Evolutionary conservation across 2,113 vertebrate species (phyloP).

Genomic region (Canis aureus): DNA sequence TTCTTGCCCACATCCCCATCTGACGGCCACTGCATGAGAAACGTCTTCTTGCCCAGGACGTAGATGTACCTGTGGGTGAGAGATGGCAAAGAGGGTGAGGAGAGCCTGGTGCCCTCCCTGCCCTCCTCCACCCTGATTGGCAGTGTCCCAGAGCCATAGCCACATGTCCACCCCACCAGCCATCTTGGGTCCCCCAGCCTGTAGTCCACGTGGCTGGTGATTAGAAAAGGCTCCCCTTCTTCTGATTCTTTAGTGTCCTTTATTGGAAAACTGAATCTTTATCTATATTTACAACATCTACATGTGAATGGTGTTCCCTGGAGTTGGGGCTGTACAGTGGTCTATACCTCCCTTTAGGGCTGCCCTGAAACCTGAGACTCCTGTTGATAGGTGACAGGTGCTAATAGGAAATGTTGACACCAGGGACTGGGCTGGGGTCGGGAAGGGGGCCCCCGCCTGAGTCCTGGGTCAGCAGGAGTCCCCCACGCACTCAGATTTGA

Average conservation of each 20-base stretch:
- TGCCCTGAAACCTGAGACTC: background rate
- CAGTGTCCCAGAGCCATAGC: background rate
- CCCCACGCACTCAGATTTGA: conserved; percentile 32
- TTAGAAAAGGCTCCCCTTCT: background rate
- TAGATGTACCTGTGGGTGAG: conserved; percentile 32
- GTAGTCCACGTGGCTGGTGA: background rate
- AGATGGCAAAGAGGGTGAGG: background rate
- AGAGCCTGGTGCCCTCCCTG: background rate
- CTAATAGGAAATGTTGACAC: background rate
- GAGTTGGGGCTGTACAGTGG: background rate
- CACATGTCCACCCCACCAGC: background rate
- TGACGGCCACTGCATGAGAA: background rate
- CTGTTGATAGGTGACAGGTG: background rate
- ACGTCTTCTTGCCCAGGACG: conserved; percentile 12
- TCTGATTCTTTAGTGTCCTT: background rate
- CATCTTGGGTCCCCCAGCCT: background rate
- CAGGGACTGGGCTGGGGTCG: background rate
- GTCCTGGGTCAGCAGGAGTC: background rate
- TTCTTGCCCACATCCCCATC: background rate
- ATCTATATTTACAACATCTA: background rate
- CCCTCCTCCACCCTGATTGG: background rate
- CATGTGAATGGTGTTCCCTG: background rate
- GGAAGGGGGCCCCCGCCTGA: background rate
- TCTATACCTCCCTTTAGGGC: background rate
- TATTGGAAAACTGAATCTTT: background rate